phyloP scores from a whole-genome alignment of 53 echinoderm and acorn worm genomes.

The Echinometra lucunter region DNA sequence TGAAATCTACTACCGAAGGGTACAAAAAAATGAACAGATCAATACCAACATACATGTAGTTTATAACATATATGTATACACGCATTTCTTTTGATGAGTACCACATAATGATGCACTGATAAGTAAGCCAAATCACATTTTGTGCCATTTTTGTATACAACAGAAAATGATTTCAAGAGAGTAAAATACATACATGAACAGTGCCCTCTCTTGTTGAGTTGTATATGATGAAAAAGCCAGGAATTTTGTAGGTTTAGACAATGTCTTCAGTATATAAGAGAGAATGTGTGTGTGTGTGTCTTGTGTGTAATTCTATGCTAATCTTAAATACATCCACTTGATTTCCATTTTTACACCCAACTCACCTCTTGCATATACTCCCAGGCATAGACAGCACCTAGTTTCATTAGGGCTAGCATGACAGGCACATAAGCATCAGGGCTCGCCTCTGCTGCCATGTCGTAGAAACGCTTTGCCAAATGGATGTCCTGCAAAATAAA shows the following conservation, averaged over 20 bases:
- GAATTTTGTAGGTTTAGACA: not conserved
- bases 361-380: conserved; percentile 90
- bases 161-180: not conserved
- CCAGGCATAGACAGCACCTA: conserved; percentile 81
- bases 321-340: not conserved
- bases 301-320: too few species aligned
- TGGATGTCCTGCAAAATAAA: conserved; percentile 85
- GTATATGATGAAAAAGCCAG: not conserved
- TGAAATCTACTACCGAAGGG: not conserved
- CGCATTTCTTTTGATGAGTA: not conserved
- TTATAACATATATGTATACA: not conserved
- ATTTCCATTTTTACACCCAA: not conserved
- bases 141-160: not conserved
- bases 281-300: too few species aligned
- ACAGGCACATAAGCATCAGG: conserved; percentile 95
- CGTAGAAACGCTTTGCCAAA: conserved; percentile 94
- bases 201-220: not conserved
- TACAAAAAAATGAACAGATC: not conserved
- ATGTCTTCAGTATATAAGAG: not conserved
- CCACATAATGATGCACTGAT: not conserved
- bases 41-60: not conserved
- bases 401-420: conserved; percentile 89
- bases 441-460: conserved; percentile 98
- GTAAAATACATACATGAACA: too few species aligned
- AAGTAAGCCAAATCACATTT: not conserved